These are phyloP conservation scores for Tachypleus tridentatus DNA, from an alignment of 1,140 invertebrate species.

Conservation along the genomic window DNA sequence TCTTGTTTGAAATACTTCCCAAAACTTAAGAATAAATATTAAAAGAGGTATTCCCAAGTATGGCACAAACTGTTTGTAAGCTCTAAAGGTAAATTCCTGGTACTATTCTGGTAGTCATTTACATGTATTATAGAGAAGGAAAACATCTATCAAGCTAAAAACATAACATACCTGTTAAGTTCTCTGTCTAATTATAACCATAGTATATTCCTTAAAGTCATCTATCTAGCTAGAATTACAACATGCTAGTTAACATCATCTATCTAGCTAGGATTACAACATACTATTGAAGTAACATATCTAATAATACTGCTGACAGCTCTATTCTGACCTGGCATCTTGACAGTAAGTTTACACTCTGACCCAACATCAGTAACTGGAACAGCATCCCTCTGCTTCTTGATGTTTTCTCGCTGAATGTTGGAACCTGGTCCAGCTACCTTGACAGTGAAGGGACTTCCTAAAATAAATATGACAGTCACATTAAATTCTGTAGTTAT, in stretches of 20 bases:
- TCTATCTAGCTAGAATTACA: too few species aligned
- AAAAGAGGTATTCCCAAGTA: too few species aligned
- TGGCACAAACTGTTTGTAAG: too few species aligned
- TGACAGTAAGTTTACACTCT: constrained; percentile 92
- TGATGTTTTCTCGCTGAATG: constrained; percentile 76
- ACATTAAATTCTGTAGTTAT: not conserved
- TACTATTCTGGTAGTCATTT: not conserved
- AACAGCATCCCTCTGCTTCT: constrained; percentile 77
- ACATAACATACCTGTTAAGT: too few species aligned
- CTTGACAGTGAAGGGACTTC: constrained; percentile 89
- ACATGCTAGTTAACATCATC: too few species aligned
- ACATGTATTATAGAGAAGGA: constrained; percentile 1
- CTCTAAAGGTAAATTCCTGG: too few species aligned
- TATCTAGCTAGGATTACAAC: not conserved
- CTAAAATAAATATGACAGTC: constrained; percentile 31
- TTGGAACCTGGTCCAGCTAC: constrained; percentile 77
- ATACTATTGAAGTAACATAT: constrained; percentile 39
- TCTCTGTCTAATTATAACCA: not conserved
- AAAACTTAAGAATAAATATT: too few species aligned
- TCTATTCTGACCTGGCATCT: constrained; percentile 63
- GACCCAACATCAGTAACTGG: constrained; percentile 82
- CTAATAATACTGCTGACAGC: not conserved
- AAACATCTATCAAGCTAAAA: too few species aligned
- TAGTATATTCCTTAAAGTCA: not conserved
- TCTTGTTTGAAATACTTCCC: too few species aligned